Base-by-base conservation (phyloP, 2,888 invertebrate genomes). In the Eupithecia abbreviata region DNA sequence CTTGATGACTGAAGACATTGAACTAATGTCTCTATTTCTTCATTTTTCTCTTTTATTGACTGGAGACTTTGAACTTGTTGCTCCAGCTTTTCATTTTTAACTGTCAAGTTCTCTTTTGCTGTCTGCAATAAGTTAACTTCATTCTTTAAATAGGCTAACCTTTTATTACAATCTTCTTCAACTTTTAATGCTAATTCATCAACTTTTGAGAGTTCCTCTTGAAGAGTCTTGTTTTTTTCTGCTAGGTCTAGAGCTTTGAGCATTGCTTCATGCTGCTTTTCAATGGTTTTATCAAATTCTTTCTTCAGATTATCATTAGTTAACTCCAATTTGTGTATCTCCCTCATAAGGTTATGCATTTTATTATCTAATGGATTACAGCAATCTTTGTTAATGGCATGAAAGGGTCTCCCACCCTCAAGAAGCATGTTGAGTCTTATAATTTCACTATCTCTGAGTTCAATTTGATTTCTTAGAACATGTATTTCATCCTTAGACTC, bases 261-360 rank as follows among this genome's bases (percentile, higher is more conserved):
- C 97, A 98, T 98, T 5, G 98, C 98, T 88, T 98, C 97, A 89
- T 98, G 98, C 85, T 97, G 97, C 84, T 97, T 97, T 74, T 95
- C 93, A 77, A 97, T 87, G 41, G 96, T 94, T 82, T 95, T 96
- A 91, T 91, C 96, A 68, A 93, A 80, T 83, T 95, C 92, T 82
- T 89, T 92, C 80, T 91, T 93, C 66, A 95, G 93, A 58, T 90
- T 86, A 75, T 96, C 95, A 84, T 97, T 93, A 79, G 94, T 90
- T 71, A 90, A 89, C 90, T 97, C 97, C 49, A 96, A 94, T 76
- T 96, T 95, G 83, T 96, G 95, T 75, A 97, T 87, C 71, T 95
- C 89, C 85, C 95, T 96, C 51, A 96, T 89, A 86, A 97, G 95
- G 82, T 95, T 95, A 72, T 96, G 93, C 13, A 96, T 83, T 76